phyloP scores from a whole-genome alignment of 1,140 invertebrate genomes.

The Vollenhovia emeryi region DNA sequence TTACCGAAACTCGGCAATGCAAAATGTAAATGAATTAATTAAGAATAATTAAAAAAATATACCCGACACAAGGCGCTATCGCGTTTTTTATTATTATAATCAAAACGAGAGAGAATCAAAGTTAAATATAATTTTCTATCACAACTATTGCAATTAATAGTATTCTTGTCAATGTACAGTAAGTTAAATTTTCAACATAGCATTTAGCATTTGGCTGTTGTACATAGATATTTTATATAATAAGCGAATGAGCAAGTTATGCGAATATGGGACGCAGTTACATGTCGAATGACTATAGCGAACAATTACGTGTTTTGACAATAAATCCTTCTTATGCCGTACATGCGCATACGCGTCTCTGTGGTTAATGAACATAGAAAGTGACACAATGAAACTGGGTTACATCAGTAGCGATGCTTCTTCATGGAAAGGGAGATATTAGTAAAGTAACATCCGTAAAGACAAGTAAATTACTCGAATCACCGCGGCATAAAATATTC shows the following conservation, averaged over 20 bases:
- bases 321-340: neutral
- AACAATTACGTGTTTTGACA: conserved; percentile 4
- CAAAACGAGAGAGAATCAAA: neutral
- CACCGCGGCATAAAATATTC: neutral
- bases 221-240: neutral
- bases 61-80: neutral
- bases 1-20: neutral
- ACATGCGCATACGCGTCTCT: neutral
- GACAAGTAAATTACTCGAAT: conserved; percentile 18
- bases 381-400: neutral
- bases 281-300: neutral
- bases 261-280: neutral
- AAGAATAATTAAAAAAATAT: neutral
- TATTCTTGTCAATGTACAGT: neutral
- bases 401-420: neutral
- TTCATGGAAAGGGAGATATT: neutral
- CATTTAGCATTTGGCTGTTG: neutral
- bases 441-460: too few species aligned
- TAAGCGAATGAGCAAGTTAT: neutral
- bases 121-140: neutral
- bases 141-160: neutral
- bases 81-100: neutral
- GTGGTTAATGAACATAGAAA: neutral
- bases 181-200: neutral
- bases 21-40: neutral